Evolutionary conservation across 2,113 vertebrate species (phyloP).

Genomic region (Rhegmatorhina hoffmannsi): DNA sequence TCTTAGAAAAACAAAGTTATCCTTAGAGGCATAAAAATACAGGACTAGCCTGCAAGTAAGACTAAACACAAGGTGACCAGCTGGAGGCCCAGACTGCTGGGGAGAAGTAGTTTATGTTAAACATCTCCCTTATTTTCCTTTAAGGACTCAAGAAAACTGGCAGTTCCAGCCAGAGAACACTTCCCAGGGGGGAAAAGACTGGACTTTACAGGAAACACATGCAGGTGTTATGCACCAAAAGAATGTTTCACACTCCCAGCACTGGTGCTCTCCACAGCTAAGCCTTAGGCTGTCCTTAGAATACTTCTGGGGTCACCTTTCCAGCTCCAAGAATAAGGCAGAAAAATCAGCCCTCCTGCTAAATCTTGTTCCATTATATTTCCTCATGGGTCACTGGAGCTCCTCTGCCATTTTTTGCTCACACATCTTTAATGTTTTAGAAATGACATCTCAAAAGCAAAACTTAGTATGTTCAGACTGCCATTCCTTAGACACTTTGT

Average conservation of each 20-base stretch:
- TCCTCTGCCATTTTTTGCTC: not conserved
- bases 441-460: not conserved
- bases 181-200: not conserved
- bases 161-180: rapidly evolving
- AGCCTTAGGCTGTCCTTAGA: not conserved
- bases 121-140: not conserved
- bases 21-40: not conserved
- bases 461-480: not conserved
- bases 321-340: not conserved
- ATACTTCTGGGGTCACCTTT: not conserved
- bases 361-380: not conserved
- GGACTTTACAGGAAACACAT: not conserved
- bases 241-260: not conserved
- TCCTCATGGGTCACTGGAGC: not conserved
- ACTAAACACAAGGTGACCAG: not conserved
- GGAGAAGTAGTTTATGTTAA: not conserved
- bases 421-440: not conserved
- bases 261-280: rapidly evolving
- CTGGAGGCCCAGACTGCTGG: not conserved
- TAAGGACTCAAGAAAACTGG: not conserved
- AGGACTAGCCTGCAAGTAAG: not conserved
- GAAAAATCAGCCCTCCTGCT: not conserved
- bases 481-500: not conserved
- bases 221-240: not conserved
- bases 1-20: not conserved